Base-by-base conservation (phyloP, 2,888 invertebrate species). In the Stenurella melanura region DNA sequence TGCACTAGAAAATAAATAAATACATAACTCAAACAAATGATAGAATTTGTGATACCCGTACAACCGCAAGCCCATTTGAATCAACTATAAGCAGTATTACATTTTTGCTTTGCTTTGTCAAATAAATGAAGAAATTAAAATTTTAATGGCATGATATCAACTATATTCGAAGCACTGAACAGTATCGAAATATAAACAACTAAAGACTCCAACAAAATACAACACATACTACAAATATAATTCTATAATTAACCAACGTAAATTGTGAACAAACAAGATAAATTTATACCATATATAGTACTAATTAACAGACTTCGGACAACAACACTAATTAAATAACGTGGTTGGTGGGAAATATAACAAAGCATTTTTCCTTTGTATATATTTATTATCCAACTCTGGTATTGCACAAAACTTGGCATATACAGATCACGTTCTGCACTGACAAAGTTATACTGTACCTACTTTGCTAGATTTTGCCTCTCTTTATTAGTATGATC, bases 391-490 rank as follows among this genome's bases (percentile, higher is more conserved):
- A 66, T 15, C 38, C 64, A 34, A 7, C n/a, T 42, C 19, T 38
- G 42, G 11, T 50, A 42, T 66, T 66, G 18, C 18, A 17, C 19
- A 66, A 42, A 64, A 66, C 12, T 5, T 19, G 19, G 42, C 42
- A 60, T 71, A 73, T 57, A 73, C 66, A 56, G 64, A 73, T 56
- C 73, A 66, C 66, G 66, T 73, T 30, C 30, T 57, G 17, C n/a
- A 17, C 66, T 57, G 73, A 66, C 64, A 73, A 73, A 73, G 66
- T 66, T 73, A 66, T 66, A 73, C 64, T 64, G 18, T 12, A 56
- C n/a, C n/a, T n/a, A n/a, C 66, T 54, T 66, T 70, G 26, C 58
- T 58, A 58, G 26, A 57, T 57, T 30, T 66, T 42, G 54, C 63
- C 66, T 66, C 60, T 56, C 57, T 56, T 68, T 50, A n/a, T 69